These are phyloP conservation scores for Oreochromis aureus DNA, from an alignment of 2,113 vertebrate species.

Conservation along the genomic window DNA sequence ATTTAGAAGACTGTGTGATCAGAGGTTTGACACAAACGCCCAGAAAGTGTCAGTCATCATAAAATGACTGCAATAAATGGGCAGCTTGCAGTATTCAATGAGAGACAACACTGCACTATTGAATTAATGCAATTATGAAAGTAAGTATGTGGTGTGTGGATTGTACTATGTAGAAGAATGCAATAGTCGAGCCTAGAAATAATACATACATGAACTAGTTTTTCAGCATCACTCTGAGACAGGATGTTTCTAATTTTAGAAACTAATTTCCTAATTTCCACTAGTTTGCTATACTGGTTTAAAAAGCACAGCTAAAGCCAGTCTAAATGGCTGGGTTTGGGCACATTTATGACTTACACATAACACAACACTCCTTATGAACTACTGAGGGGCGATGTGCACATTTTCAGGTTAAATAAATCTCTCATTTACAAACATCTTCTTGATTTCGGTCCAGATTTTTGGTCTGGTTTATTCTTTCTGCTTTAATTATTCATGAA, in stretches of 20 bases:
- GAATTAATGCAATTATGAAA: background rate
- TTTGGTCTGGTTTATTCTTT: background rate
- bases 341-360: background rate
- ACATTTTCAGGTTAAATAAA: background rate
- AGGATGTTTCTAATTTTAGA: background rate
- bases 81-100: background rate
- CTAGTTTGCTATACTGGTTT: background rate
- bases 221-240: background rate
- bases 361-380: background rate
- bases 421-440: background rate
- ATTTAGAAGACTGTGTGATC: fast-evolving
- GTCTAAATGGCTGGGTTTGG: background rate
- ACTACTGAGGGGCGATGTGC: background rate
- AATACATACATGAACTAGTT: background rate
- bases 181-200: fast-evolving
- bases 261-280: too few species aligned
- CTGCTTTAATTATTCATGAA: background rate
- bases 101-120: background rate
- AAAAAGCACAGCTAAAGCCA: background rate
- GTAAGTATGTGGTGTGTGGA: background rate
- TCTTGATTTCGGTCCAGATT: background rate
- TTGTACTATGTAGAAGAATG: background rate
- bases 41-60: background rate
- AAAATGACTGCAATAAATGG: background rate
- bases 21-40: background rate